These are phyloP conservation scores for Trichopoda pennipes DNA, from an alignment of 2,888 invertebrate genomes.

Conservation along the genomic window DNA sequence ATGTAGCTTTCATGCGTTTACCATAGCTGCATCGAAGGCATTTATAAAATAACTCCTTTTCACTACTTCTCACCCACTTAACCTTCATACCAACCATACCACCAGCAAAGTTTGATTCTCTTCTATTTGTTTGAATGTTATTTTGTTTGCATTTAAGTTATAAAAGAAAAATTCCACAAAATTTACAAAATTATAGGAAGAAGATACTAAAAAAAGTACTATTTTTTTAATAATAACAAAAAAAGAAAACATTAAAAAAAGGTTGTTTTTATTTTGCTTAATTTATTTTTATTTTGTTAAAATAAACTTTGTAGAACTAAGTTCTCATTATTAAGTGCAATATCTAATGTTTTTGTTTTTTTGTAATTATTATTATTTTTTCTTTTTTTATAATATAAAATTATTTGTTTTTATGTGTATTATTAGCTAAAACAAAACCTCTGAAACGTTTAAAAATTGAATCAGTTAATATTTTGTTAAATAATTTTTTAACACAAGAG, in stretches of 20 bases:
- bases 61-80: too few relatives aligned
- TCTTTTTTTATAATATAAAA: constrained; percentile 17
- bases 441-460: not conserved
- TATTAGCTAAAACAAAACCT: constrained; percentile 8
- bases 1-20: too few relatives aligned
- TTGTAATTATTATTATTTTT: constrained; percentile 26
- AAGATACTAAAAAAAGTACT: not conserved
- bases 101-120: constrained; percentile 34
- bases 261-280: constrained; percentile 52
- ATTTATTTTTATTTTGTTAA: constrained; percentile 43
- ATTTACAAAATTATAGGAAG: not conserved
- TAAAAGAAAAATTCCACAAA: too few relatives aligned
- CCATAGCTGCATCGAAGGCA: too few relatives aligned
- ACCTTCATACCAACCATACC: not conserved
- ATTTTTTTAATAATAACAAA: not conserved
- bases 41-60: too few relatives aligned
- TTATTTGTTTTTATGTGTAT: constrained; percentile 20
- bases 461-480: constrained; percentile 42
- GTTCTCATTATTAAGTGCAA: constrained; percentile 68
- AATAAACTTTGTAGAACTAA: constrained; percentile 54
- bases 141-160: constrained; percentile 15
- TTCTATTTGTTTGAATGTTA: constrained; percentile 9
- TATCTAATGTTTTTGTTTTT: constrained; percentile 53
- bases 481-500: constrained; percentile 22
- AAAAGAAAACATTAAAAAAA: not conserved